phyloP scores from a whole-genome alignment of 2,888 invertebrate genomes.

The Amiota mariae region DNA sequence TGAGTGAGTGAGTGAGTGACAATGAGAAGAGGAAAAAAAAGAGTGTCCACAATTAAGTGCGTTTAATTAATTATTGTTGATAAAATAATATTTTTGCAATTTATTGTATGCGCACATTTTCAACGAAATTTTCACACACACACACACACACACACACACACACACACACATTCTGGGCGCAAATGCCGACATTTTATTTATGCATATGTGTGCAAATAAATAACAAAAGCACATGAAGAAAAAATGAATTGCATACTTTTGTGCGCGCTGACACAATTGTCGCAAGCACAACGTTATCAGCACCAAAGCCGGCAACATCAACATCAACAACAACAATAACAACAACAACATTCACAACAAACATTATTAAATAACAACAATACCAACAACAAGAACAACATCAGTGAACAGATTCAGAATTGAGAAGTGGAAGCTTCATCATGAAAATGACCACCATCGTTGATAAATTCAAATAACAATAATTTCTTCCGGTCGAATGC shows the following conservation, averaged over 20 bases:
- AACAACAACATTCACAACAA: slow-evolving; percentile 25
- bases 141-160: not conserved
- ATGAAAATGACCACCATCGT: slow-evolving; percentile 46
- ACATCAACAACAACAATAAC: slow-evolving; percentile 18
- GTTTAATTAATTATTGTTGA: slow-evolving; percentile 68
- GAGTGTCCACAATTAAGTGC: slow-evolving; percentile 62
- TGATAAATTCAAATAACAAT: slow-evolving; percentile 68
- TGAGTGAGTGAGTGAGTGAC: slow-evolving; percentile 9
- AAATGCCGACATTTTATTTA: slow-evolving; percentile 49
- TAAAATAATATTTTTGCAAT: slow-evolving; percentile 68
- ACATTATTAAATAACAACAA: slow-evolving; percentile 18
- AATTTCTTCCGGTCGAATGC: slow-evolving; percentile 64
- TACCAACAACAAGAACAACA: slow-evolving; percentile 36
- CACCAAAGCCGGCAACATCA: slow-evolving; percentile 47
- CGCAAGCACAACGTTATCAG: slow-evolving; percentile 31
- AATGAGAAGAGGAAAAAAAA: slow-evolving; percentile 2
- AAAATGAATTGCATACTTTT: slow-evolving; percentile 45
- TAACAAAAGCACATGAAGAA: slow-evolving; percentile 42
- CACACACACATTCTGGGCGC: slow-evolving; percentile 2
- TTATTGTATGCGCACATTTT: slow-evolving; percentile 54
- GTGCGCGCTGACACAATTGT: slow-evolving; percentile 61
- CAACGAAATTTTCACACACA: not conserved
- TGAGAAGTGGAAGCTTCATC: slow-evolving; percentile 2
- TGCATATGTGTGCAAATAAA: slow-evolving; percentile 63
- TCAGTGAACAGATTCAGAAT: not conserved